These are phyloP conservation scores for Phylloscopus trochiloides DNA, from an alignment of 2,113 vertebrate genomes.

Conservation along the genomic window DNA sequence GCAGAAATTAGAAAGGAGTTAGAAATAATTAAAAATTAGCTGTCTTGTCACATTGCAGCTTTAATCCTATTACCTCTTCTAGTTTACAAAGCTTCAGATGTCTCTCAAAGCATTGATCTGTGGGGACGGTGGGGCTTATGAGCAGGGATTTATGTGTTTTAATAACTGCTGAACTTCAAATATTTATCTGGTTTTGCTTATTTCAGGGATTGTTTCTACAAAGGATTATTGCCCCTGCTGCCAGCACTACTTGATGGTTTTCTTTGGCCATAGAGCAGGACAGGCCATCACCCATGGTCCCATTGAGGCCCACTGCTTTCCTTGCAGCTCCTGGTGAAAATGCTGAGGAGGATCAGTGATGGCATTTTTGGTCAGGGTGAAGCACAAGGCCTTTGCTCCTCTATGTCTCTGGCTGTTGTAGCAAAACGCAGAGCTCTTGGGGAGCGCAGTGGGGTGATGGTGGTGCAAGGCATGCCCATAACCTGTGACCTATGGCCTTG, in stretches of 20 bases:
- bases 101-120: not conserved
- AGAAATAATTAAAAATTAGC: constrained; percentile 51
- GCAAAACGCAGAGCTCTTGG: not conserved
- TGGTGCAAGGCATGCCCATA: not conserved
- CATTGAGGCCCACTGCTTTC: fast-evolving
- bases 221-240: fast-evolving
- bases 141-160: not conserved
- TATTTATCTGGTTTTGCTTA: not conserved
- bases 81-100: constrained; percentile 29
- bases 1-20: constrained; percentile 43
- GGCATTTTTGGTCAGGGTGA: not conserved
- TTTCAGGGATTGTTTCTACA: not conserved
- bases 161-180: not conserved
- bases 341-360: not conserved
- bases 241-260: not conserved
- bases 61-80: constrained; percentile 16
- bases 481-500: fast-evolving
- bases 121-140: not conserved
- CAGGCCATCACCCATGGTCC: not conserved
- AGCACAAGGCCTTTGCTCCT: not conserved
- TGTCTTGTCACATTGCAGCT: constrained; percentile 7
- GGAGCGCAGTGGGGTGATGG: not conserved
- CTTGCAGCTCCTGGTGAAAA: not conserved
- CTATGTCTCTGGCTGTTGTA: not conserved
- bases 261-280: not conserved